phyloP scores from a whole-genome alignment of 2,888 invertebrate species.

The Serripes groenlandicus region DNA sequence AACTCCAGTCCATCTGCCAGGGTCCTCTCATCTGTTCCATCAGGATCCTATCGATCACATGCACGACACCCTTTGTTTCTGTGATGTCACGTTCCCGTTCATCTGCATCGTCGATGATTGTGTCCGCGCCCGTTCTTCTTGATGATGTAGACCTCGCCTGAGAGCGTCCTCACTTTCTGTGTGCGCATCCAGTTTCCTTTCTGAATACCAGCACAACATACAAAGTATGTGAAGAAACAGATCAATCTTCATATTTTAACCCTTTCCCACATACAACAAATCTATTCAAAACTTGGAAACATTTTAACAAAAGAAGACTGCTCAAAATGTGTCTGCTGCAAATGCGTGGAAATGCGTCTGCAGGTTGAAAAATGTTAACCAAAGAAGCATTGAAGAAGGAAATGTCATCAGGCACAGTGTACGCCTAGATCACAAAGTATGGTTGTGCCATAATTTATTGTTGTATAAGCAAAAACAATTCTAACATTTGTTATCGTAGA shows the following conservation, averaged over 20 bases:
- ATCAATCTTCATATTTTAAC: neutral
- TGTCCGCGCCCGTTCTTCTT: constrained; percentile 44
- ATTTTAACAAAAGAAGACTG: too few species aligned
- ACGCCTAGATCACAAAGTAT: too few species aligned
- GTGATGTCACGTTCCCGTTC: constrained; percentile 89
- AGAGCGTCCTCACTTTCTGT: constrained; percentile 84
- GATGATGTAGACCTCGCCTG: constrained; percentile 70
- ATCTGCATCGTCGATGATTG: constrained; percentile 83
- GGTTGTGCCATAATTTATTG: too few species aligned
- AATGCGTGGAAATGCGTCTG: too few species aligned
- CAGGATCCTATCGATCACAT: constrained; percentile 90
- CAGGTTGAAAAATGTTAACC: too few species aligned
- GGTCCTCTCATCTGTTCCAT: constrained; percentile 26
- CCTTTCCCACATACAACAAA: neutral
- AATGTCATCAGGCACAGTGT: too few species aligned
- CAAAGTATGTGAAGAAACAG: constrained; percentile 69
- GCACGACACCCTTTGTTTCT: constrained; percentile 91
- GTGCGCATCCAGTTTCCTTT: constrained; percentile 84
- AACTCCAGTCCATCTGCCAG: constrained; percentile 7
- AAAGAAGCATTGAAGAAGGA: too few species aligned
- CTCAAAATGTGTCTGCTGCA: too few species aligned
- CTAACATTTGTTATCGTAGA: too few species aligned
- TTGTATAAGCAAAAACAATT: too few species aligned
- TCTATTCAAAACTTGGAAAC: too few species aligned
- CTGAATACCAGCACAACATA: constrained; percentile 87